Base-by-base conservation (phyloP, 2,113 vertebrate species). In the Ranitomeya imitator region DNA sequence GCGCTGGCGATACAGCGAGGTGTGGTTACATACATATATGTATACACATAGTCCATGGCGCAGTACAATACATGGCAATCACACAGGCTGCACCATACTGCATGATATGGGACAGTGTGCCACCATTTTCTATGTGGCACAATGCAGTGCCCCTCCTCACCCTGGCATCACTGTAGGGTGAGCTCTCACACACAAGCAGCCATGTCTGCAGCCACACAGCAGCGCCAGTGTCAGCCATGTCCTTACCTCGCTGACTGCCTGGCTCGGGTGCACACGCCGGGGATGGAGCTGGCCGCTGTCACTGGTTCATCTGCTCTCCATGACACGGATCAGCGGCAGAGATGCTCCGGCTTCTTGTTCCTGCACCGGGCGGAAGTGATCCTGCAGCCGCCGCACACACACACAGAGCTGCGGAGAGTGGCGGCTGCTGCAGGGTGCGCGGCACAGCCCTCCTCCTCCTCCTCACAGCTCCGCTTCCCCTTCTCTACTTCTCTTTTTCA, bases 281-380 rank as follows among this genome's bases (percentile, higher is more conserved):
- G 88, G 81, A 82, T 87, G 88, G 67, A 80, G 51, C 71, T 61
- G 74, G 84, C 51, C 7, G 45, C 86, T 65, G 21, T 89, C 88
- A 14, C 79, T 8, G 90, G 87, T 90, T 93, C 74, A 92, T 80
- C 90, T 54, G 92, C 89, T 90, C 90, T 92, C 26, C 91, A 87
- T 89, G n/a, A 93, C 89, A 86, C 21, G 12, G 26, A 84, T 14
- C 37, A 69, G 54, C 21, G 74, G 79, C 86, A 91, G 81, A 91
- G 90, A 89, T 90, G 90, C 92, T 90, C 87, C 89, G 89, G 92
- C 91, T 93, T 94, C 91, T 91, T 92, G 93, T 94, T 95, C 94
- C 95, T 95, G 94, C 93, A 94, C 45, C 91, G 90, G 93, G 94
- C 93, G 93, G 95, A 96, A 95, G 94, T 95, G 93, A 95, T 86